Conservation (phyloP, 53 echinoderm and acorn worm genomes). For the Actinopyga echinites region DNA sequence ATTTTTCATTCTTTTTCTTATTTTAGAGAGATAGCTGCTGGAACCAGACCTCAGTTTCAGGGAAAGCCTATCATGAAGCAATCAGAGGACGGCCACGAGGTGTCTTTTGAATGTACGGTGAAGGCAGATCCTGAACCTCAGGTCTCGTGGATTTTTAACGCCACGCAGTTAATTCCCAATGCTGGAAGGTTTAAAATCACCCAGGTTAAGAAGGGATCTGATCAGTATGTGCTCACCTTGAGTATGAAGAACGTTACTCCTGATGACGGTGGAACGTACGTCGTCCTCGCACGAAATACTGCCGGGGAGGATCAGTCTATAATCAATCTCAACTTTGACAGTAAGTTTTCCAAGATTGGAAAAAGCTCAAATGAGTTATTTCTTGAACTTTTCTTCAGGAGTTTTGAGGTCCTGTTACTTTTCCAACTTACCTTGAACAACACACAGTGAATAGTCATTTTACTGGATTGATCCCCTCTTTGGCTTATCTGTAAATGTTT, state of each 20-base stretch:
- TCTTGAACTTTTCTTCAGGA: too few relatives aligned
- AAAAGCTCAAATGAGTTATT: too few relatives aligned
- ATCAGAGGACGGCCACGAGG: constrained; percentile 74
- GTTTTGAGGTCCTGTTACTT: too few relatives aligned
- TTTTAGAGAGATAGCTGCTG: constrained; percentile 25
- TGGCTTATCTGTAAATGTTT: too few relatives aligned
- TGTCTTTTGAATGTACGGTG: constrained; percentile 73
- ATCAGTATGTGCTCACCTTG: constrained; percentile 65
- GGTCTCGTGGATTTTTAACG: constrained; percentile 76
- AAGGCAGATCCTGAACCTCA: constrained; percentile 72
- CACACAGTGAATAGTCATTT: too few relatives aligned
- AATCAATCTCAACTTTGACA: constrained; percentile 98
- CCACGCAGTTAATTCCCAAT: constrained; percentile 58
- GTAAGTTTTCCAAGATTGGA: constrained; percentile 54
- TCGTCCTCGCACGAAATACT: constrained; percentile 68
- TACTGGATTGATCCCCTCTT: too few relatives aligned
- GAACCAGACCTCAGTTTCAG: constrained; percentile 67
- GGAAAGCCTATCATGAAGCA: constrained; percentile 85
- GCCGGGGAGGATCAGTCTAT: constrained; percentile 77
- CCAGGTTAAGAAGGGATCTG: constrained; percentile 55
- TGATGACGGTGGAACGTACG: constrained; percentile 84
- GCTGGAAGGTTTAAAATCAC: constrained; percentile 78
- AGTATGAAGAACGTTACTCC: constrained; percentile 78
- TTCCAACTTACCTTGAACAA: too few relatives aligned
- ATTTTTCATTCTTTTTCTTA: background rate